phyloP scores from a whole-genome alignment of 2,797 vertebrate genomes.

The Peromyscus melanophrys region DNA sequence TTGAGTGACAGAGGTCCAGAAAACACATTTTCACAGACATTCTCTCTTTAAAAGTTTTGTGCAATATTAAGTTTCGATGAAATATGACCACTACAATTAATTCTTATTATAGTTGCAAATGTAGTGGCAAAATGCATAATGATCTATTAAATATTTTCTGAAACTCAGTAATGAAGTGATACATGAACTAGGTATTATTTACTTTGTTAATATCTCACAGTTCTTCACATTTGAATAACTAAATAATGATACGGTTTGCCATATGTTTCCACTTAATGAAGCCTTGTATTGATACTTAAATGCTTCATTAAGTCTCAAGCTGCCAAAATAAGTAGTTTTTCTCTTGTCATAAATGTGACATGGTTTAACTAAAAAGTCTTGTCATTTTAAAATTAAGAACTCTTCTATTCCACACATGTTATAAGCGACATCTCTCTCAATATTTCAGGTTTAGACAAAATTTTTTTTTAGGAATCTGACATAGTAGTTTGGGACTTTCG shows the following conservation, averaged over 20 bases:
- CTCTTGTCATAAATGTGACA: slow-evolving; percentile 89
- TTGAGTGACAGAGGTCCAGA: slow-evolving; percentile 1
- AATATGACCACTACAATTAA: slow-evolving; percentile 67
- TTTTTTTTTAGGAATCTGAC: slow-evolving; percentile 83
- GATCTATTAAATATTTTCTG: slow-evolving; percentile 85
- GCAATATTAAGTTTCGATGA: slow-evolving; percentile 56
- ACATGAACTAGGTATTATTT: slow-evolving; percentile 85
- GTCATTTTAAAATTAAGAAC: slow-evolving; percentile 88
- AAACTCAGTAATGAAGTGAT: slow-evolving; percentile 81
- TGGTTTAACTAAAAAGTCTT: slow-evolving; percentile 86
- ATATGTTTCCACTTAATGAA: slow-evolving; percentile 87
- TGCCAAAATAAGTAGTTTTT: slow-evolving; percentile 88
- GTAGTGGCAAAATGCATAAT: slow-evolving; percentile 69
- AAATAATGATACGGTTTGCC: slow-evolving; percentile 86
- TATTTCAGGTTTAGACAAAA: slow-evolving; percentile 80
- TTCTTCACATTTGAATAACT: slow-evolving; percentile 88
- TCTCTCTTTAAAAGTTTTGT: slow-evolving; percentile 37
- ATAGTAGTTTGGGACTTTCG: slow-evolving; percentile 84
- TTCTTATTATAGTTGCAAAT: slow-evolving; percentile 76
- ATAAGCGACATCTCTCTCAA: slow-evolving; percentile 84
- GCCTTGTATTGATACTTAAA: slow-evolving; percentile 88
- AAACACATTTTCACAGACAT: neutral
- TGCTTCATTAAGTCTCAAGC: slow-evolving; percentile 87
- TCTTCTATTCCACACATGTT: slow-evolving; percentile 84
- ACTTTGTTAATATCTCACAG: slow-evolving; percentile 82